Base-by-base conservation (phyloP, 2,888 invertebrate genomes). In the Aspidiotus rigidus region DNA sequence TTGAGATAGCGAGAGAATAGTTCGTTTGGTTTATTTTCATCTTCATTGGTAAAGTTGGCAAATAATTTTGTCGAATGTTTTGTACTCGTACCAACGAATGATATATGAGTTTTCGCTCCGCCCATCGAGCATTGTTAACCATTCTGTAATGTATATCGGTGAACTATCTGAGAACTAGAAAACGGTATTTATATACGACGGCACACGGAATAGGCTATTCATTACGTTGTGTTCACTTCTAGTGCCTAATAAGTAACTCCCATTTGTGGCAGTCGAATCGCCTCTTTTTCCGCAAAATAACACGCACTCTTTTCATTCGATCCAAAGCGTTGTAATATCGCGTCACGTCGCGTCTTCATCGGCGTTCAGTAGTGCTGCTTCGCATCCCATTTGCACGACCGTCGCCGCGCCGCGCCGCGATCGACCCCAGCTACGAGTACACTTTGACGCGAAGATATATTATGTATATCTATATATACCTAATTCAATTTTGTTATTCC, bases 41-140 rank as follows among this genome's bases (percentile, higher is more conserved):
- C 28, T 49, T 49, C n/a, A n/a, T 49, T 49, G 49, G 49, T 49
- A 49, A n/a, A 49, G 11, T 49, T 49, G 42, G 66, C 67, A 67
- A 67, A 67, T 67, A 60, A 67, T 67, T 67, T 67, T 67, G 67
- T 67, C 28, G 67, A 67, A 49, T 67, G 67, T 67, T 67, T 67
- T 67, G 67, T 67, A 67, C 67, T 64, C 28, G 41, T n/a, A 9
- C 16, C 13, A 28, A 7, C 10, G 59, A 59, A 67, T 67, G 67
- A 67, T 67, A 67, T 67, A 67, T 67, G 49, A 28, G 28, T 28
- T 57, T 66, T 59, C 13, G 57, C 67, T 53, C 59, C 67, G 59
- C 67, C 57, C 59, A 3, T 62, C 60, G 42, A 67, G 60, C 67
- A 67, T 57, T 60, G 67, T 66, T 55, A 55, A 64, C 64, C 54